These are phyloP conservation scores for Lucilia cuprina DNA, from an alignment of 1,140 invertebrate species.

Conservation along the genomic window DNA sequence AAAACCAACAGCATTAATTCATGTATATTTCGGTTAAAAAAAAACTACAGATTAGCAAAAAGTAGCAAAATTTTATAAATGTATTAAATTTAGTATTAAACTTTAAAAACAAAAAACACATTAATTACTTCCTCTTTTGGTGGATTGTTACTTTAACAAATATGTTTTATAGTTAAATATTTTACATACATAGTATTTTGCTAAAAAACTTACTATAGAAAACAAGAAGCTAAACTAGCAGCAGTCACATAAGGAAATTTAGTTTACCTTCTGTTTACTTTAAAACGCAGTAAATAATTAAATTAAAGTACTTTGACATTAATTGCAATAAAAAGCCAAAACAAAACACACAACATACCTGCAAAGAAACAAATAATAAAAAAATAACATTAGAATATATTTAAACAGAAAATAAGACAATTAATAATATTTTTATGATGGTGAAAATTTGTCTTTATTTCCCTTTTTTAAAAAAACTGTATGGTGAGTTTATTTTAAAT, in stretches of 20 bases:
- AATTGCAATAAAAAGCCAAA: not conserved
- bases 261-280: not conserved
- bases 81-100: not conserved
- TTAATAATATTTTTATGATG: not conserved
- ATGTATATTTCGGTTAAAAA: not conserved
- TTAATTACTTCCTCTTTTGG: conserved; percentile 14
- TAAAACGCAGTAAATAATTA: not conserved
- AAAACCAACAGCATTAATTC: not conserved
- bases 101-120: not conserved
- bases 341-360: not conserved
- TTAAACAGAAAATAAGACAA: not conserved
- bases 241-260: not conserved
- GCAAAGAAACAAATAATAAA: not conserved
- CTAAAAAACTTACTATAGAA: not conserved
- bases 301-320: not conserved
- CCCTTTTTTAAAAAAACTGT: not conserved
- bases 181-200: not conserved
- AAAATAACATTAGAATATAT: not conserved
- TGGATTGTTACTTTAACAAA: not conserved
- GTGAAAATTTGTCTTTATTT: not conserved
- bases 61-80: not conserved
- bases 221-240: not conserved
- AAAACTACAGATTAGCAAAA: not conserved
- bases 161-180: not conserved
- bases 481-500: not conserved